Percentiles rank a stretch among this genome's conserved stretches.
Conservation (phyloP, 2,797 vertebrate species). For the Lycodopsis pacificus region DNA sequence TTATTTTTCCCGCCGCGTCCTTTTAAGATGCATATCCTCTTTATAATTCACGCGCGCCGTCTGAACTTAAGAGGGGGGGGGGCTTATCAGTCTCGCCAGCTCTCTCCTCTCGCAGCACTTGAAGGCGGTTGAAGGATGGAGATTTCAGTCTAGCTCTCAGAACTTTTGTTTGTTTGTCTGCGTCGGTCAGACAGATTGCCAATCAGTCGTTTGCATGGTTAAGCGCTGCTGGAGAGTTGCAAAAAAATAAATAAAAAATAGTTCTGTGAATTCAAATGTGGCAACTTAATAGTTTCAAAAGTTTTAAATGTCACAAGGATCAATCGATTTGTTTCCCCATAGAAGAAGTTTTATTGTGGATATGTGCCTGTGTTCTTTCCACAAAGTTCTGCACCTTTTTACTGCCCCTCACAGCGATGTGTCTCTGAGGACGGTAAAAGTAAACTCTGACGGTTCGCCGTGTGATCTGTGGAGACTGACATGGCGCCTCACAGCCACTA, state of each 20-base stretch:
- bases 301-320: conserved; percentile 7
- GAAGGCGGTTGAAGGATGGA: conserved; percentile 37
- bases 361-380: background rate
- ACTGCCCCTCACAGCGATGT: background rate
- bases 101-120: conserved; percentile 21
- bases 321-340: background rate
- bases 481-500: conserved; percentile 12
- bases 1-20: background rate
- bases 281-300: background rate
- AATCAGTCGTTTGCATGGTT: conserved; percentile 18
- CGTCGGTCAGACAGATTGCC: conserved; percentile 33
- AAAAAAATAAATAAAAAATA: background rate
- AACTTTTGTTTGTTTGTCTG: conserved; percentile 27
- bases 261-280: conserved; percentile 10
- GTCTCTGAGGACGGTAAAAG: background rate
- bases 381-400: background rate
- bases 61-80: conserved; percentile 25
- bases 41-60: conserved; percentile 24
- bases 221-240: background rate
- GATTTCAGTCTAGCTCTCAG: conserved; percentile 35
- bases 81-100: conserved; percentile 50
- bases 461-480: background rate
- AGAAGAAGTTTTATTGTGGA: background rate
- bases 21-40: conserved; percentile 55
- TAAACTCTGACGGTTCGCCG: background rate